A percentile compares a stretch with the other conserved stretches of the same genome.
phyloP scores from a whole-genome alignment of 2,888 invertebrate species.

The Bembecia ichneumoniformis region DNA sequence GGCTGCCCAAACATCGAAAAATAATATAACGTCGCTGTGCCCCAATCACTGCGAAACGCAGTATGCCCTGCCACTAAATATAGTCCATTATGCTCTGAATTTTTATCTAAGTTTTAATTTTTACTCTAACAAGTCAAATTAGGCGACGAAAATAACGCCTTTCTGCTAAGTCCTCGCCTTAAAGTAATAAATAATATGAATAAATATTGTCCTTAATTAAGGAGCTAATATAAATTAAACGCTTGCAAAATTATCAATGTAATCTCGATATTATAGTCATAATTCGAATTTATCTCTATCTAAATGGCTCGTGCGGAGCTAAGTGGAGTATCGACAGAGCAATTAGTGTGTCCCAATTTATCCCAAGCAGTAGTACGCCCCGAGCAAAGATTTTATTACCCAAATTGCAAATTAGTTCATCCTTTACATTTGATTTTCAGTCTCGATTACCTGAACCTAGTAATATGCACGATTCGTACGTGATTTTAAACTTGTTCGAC shows the following conservation, averaged over 20 bases:
- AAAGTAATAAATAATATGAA: too few species aligned
- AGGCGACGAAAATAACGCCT: too few species aligned
- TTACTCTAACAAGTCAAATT: too few species aligned
- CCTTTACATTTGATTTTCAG: slow-evolving; percentile 36
- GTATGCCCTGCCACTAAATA: too few species aligned
- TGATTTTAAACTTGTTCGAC: slow-evolving; percentile 29
- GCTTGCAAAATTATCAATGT: background rate
- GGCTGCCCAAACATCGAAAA: too few species aligned
- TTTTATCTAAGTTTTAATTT: too few species aligned
- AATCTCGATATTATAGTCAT: slow-evolving; percentile 26
- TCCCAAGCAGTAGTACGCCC: slow-evolving; percentile 36
- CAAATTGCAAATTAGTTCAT: slow-evolving; percentile 54
- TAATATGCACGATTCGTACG: slow-evolving; percentile 32
- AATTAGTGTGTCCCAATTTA: slow-evolving; percentile 48
- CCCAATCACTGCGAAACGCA: too few species aligned
- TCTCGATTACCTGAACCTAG: slow-evolving; percentile 40
- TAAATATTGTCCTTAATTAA: too few species aligned
- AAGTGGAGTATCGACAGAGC: slow-evolving; percentile 40
- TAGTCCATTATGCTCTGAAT: too few species aligned
- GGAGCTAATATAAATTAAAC: background rate
- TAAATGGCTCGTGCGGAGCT: slow-evolving; percentile 50
- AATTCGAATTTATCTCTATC: slow-evolving; percentile 51
- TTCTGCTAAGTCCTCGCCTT: too few species aligned
- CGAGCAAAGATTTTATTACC: slow-evolving; percentile 54
- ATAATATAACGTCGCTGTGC: too few species aligned